phyloP scores from a whole-genome alignment of 2,113 vertebrate genomes.

The Nipponia nippon region DNA sequence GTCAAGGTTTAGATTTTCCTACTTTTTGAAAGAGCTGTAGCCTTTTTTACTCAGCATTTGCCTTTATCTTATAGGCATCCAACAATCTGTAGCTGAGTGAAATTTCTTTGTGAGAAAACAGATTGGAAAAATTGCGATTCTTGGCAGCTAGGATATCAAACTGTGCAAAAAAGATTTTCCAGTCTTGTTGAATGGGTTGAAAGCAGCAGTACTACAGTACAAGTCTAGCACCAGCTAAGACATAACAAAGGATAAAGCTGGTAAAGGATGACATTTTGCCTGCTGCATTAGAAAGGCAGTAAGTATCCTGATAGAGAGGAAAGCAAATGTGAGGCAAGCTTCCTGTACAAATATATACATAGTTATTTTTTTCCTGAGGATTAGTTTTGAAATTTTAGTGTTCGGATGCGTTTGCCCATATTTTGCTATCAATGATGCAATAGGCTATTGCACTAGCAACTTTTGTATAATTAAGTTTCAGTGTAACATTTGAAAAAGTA shows the following conservation, averaged over 20 bases:
- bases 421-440: neutral
- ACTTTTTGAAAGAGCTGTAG: neutral
- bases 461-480: neutral
- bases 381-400: neutral
- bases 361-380: neutral
- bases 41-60: neutral
- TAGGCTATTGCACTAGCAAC: neutral
- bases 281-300: neutral
- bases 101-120: constrained; percentile 14
- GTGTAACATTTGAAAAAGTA: neutral
- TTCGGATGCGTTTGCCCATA: neutral
- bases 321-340: neutral
- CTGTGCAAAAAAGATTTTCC: constrained; percentile 26
- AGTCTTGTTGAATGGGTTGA: neutral
- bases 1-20: neutral
- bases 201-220: neutral
- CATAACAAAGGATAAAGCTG: neutral
- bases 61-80: neutral
- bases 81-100: constrained; percentile 8
- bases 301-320: neutral
- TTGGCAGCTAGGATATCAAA: constrained; percentile 33
- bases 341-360: neutral
- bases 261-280: constrained; percentile 24
- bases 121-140: neutral
- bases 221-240: neutral